Base-by-base conservation (phyloP, 2,113 vertebrate genomes). In the Prunella himalayana region DNA sequence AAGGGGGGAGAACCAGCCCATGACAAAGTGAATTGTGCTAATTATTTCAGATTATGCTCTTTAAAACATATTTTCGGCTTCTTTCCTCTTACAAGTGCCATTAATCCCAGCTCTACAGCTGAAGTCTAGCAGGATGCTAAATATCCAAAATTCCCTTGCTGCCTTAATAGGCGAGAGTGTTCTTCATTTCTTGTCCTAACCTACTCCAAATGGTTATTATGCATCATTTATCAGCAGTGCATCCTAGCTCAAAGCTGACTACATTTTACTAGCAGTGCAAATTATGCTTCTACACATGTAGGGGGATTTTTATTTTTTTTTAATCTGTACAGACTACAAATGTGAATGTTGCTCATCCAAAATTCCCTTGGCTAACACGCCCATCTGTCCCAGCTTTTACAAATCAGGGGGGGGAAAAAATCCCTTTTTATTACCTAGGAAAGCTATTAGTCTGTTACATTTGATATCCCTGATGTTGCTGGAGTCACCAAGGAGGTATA, bases 41-140 rank as follows among this genome's bases (percentile, higher is more conserved):
- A 96, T 97, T 92, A 93, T 95, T 96, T 95, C 87, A 95, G 87
- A 95, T 95, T 92, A 95, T 44, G 64, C 90, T 93, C 92, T 88
- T 91, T 90, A 93, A 94, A 91, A 61, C 87, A 28, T 88, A 82
- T 93, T 97, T 95, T 77, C 19, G 0, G 71, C 70, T 56, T 90
- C 87, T 88, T 66, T 49, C 88, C 85, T 95, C 87, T 88, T 86
- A 59, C 30, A 92, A 87, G 54, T 44, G 64, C 64, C 82, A 95
- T 93, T 94, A 94, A 88, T 94, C 90, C 90, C 85, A 75, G 72
- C 86, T 85, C 82, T 60, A 30, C 71, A 87, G 91, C 80, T 90
- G 65, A 86, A 92, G 69, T 94, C 77, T 75, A 93, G 70, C 80
- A 68, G 85, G 85, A 89, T 82, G 92, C 84, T 94, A 88, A 91